Percentiles rank a stretch among this genome's conserved stretches.
phyloP scores from a whole-genome alignment of 2,888 invertebrate species.

The Netelia virgata region DNA sequence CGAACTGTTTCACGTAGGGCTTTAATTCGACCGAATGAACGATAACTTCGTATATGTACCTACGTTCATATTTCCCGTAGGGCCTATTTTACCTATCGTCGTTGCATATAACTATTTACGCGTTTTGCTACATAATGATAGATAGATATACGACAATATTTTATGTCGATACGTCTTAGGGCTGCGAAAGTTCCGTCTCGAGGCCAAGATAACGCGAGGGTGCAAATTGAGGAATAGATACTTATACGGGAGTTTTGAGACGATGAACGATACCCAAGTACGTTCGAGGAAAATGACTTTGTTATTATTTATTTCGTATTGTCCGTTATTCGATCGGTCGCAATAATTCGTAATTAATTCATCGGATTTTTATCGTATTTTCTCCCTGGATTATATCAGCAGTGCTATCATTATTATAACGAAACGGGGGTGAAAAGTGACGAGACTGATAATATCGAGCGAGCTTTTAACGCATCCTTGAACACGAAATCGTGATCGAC shows the following conservation, averaged over 20 bases:
- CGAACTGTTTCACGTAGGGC: constrained; percentile 56
- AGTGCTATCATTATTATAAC: too few relatives aligned
- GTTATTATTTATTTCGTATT: too few relatives aligned
- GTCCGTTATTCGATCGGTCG: too few relatives aligned
- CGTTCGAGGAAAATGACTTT: too few relatives aligned
- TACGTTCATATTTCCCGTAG: background rate
- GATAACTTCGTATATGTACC: background rate
- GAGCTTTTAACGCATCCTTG: constrained; percentile 36
- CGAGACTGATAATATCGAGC: background rate
- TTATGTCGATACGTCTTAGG: background rate
- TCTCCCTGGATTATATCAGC: too few relatives aligned
- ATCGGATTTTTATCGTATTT: too few relatives aligned
- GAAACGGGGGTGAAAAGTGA: too few relatives aligned
- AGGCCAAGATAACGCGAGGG: background rate
- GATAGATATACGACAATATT: background rate
- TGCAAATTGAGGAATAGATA: background rate
- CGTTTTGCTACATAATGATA: background rate
- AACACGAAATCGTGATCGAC: too few relatives aligned
- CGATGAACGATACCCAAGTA: too few relatives aligned
- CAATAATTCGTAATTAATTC: too few relatives aligned
- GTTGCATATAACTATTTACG: constrained; percentile 5
- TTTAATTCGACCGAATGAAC: constrained; percentile 46
- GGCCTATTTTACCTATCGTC: background rate
- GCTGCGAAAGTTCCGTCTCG: background rate
- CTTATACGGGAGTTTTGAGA: too few relatives aligned